Evolutionary conservation across 2,113 vertebrate genomes (phyloP).

Genomic region (Diadophis punctatus): DNA sequence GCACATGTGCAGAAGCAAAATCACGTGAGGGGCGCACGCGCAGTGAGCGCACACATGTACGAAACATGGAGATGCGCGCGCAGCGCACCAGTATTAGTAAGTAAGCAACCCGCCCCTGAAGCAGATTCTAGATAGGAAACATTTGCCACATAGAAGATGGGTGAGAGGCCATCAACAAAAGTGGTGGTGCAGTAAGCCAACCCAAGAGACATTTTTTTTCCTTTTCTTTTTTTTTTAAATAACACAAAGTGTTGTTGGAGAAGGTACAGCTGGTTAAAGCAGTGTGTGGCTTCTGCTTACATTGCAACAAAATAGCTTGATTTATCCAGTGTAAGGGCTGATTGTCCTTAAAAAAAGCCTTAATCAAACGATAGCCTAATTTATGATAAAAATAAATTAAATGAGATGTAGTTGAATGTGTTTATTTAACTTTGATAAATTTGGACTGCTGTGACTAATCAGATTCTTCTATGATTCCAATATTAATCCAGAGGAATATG

Average conservation of each 20-base stretch:
- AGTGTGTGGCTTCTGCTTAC: neutral
- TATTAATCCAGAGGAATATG: neutral
- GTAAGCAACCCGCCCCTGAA: too few species aligned
- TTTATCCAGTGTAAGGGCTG: neutral
- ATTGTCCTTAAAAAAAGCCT: neutral
- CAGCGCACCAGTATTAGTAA: too few species aligned
- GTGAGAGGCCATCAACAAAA: conserved; percentile 34
- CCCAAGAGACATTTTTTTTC: conserved; percentile 20
- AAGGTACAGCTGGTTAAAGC: neutral
- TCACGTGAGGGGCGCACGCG: too few species aligned
- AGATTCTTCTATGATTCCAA: neutral
- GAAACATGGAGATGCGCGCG: too few species aligned
- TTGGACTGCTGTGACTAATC: neutral
- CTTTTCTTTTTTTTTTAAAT: neutral
- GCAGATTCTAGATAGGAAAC: conserved; percentile 8
- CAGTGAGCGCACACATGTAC: too few species aligned
- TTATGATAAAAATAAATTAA: neutral
- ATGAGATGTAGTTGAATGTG: neutral
- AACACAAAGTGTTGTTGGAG: neutral
- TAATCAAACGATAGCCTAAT: neutral
- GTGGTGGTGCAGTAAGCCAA: conserved; percentile 15
- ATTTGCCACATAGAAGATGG: conserved; percentile 30
- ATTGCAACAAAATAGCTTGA: neutral
- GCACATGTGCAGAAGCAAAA: too few species aligned
- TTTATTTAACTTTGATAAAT: neutral